phyloP scores from a whole-genome alignment of 2,888 invertebrate genomes.

The Deilephila porcellus region DNA sequence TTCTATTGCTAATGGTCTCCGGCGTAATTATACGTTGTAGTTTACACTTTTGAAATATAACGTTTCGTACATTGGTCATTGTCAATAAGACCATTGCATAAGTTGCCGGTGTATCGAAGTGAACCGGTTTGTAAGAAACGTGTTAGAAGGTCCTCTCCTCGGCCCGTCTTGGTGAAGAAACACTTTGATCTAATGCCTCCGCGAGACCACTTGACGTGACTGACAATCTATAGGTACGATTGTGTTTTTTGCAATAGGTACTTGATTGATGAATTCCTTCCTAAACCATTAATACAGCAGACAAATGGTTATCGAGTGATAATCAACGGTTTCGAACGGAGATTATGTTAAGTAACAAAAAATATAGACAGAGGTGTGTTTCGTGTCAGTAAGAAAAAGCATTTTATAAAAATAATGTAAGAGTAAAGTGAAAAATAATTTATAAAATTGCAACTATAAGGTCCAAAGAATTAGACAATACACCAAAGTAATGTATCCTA shows the following conservation, averaged over 20 bases:
- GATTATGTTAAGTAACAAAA: conserved; percentile 28
- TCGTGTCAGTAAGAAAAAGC: not conserved
- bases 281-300: conserved; percentile 12
- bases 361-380: conserved; percentile 10
- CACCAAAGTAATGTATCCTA: not conserved
- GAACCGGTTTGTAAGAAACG: conserved; percentile 81
- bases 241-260: conserved; percentile 4
- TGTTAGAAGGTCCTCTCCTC: conserved; percentile 78
- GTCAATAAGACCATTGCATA: conserved; percentile 77
- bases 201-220: not conserved
- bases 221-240: not conserved
- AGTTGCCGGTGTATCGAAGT: conserved; percentile 67
- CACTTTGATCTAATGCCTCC: conserved; percentile 13
- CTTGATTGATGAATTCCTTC: conserved; percentile 21
- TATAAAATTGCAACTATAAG: not conserved
- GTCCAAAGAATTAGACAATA: conserved; percentile 7
- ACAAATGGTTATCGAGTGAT: not conserved
- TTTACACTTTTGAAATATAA: conserved; percentile 8
- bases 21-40: conserved; percentile 13
- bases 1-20: not conserved
- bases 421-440: conserved; percentile 5
- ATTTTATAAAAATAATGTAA: not conserved
- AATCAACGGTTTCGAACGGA: not conserved
- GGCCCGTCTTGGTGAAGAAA: conserved; percentile 37
- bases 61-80: conserved; percentile 42